Evolutionary conservation across 1,140 invertebrate species (phyloP), one percentile per base, ranked within the genome.

Genomic region (Apis cerana): DNA sequence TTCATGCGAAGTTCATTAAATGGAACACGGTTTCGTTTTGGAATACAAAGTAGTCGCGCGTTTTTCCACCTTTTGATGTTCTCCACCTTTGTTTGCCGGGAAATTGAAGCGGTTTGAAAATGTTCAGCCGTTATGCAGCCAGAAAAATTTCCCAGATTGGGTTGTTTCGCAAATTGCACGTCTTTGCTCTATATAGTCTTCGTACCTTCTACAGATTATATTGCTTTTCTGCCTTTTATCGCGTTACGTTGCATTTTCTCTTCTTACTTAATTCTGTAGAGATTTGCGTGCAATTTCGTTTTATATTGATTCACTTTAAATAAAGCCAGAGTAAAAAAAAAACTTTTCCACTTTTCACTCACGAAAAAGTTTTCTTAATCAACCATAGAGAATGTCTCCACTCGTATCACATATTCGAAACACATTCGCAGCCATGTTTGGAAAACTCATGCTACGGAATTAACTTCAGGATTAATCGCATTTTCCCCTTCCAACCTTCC

Each of bases 61-160:
- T 80, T 80, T 74, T 65, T 21, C 61, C 33, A 80, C 56, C 78
- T 80, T 80, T 80, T 80, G 78, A 74, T 65, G 78, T 54, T 74
- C 65, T 79, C n/a, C 70, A 72, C 70, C 52, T 74, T 80, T 80
- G 70, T 80, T 74, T 64, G 50, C 61, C 52, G 17, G 70, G 43
- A 65, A 74, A 80, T 80, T 56, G 78, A 56, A 71, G 70, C 50
- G 27, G 27, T 50, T 70, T 62, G 50, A 65, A 80, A 74, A 80
- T 80, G 74, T 80, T n/a, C 59, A 74, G 21, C 21, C 23, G 33
- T 17, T n/a, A 48, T 21, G 70, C 33, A 27, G n/a, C 15, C 27
- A 33, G 11, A 27, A 56, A 74, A 74, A 80, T 74, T 56, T 56
- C 17, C 9, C 56, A 48, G 70, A 64, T 74, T 56, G 70, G 68